Percentiles rank a stretch among this genome's conserved stretches.
These are phyloP conservation scores for Acanthaster planci DNA, from an alignment of 35 echinoderm and acorn worm species.

Conservation along the genomic window DNA sequence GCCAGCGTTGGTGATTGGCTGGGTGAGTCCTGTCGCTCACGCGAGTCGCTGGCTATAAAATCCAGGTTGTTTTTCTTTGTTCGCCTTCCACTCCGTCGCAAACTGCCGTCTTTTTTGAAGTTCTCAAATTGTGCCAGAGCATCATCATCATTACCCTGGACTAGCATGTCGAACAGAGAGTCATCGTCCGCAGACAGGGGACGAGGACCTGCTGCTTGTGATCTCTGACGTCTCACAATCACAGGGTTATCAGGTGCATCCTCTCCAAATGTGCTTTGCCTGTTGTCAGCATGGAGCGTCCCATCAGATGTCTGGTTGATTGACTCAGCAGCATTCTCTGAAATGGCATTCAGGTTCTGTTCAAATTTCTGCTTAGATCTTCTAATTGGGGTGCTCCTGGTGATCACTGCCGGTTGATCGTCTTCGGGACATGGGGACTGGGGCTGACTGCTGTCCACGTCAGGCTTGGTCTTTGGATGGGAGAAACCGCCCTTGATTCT, in stretches of 20 bases:
- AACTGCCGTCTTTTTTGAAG: slow-evolving; percentile 71
- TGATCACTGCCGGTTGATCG: slow-evolving; percentile 19
- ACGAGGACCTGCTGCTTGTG: background rate
- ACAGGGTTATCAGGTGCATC: background rate
- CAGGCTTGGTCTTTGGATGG: slow-evolving; percentile 26
- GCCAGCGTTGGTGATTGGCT: background rate
- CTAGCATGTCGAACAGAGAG: slow-evolving; percentile 53
- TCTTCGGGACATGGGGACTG: slow-evolving; percentile 58
- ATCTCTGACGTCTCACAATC: background rate
- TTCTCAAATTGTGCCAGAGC: slow-evolving; percentile 32
- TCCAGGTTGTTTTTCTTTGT: slow-evolving; percentile 28
- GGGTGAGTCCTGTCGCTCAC: slow-evolving; percentile 42
- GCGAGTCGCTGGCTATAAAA: slow-evolving; percentile 1
- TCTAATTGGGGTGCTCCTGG: slow-evolving; percentile 40
- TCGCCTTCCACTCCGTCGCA: slow-evolving; percentile 44
- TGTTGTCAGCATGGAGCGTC: slow-evolving; percentile 26
- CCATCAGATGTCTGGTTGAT: background rate
- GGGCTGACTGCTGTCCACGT: slow-evolving; percentile 47
- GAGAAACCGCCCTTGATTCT: slow-evolving; percentile 80
- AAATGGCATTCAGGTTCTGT: slow-evolving; percentile 64
- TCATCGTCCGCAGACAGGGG: slow-evolving; percentile 53
- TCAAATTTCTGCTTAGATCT: slow-evolving; percentile 68
- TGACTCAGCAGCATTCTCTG: slow-evolving; percentile 47
- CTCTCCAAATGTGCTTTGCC: slow-evolving; percentile 11
- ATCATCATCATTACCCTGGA: slow-evolving; percentile 57